phyloP scores from a whole-genome alignment of 2,113 vertebrate genomes.

The Artemisiospiza belli region DNA sequence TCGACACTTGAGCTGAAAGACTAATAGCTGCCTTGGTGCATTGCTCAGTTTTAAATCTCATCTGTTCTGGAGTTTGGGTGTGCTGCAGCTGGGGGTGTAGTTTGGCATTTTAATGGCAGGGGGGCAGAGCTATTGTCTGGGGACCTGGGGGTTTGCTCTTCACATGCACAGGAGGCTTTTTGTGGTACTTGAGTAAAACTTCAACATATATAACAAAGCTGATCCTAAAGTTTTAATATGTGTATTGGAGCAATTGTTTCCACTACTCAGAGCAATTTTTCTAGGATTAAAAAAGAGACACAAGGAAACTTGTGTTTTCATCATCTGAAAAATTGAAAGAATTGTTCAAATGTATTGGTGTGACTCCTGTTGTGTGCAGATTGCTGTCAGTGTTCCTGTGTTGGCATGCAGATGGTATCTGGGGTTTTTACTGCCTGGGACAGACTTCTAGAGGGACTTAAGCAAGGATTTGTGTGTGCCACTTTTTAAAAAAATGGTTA shows the following conservation, averaged over 20 bases:
- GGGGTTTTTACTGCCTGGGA: background rate
- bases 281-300: background rate
- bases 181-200: background rate
- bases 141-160: background rate
- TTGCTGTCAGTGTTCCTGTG: background rate
- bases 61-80: background rate
- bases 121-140: background rate
- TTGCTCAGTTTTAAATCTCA: background rate
- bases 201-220: background rate
- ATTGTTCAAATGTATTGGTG: background rate
- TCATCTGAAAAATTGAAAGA: background rate
- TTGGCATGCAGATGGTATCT: rapidly evolving
- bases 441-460: background rate
- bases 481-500: background rate
- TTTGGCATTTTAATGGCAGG: slow-evolving; percentile 2
- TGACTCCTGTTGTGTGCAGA: background rate
- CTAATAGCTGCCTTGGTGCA: background rate
- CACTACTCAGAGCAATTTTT: background rate
- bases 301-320: background rate
- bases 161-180: background rate
- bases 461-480: background rate
- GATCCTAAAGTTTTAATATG: background rate
- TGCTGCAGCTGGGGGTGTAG: background rate
- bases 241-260: background rate
- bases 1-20: slow-evolving; percentile 26